Evolutionary conservation across 2,113 vertebrate genomes (phyloP).

Genomic region (Formicarius rufipectus): DNA sequence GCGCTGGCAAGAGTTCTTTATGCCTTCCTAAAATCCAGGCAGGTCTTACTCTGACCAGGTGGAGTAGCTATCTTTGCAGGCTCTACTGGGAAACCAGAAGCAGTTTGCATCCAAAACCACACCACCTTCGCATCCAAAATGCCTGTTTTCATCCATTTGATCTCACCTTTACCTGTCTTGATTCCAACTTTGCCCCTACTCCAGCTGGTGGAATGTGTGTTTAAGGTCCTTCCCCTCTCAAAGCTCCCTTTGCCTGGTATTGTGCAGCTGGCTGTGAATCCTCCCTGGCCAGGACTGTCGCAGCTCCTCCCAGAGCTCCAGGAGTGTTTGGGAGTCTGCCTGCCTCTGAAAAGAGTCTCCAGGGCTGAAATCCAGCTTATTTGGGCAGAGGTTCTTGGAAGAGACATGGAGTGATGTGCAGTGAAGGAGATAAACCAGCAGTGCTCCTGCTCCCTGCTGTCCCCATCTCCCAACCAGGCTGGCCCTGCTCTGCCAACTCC

Average conservation of each 20-base stretch:
- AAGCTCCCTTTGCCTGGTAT: not conserved
- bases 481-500: fast-evolving
- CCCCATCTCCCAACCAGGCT: not conserved
- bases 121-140: not conserved
- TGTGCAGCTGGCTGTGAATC: not conserved
- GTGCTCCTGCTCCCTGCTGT: not conserved
- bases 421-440: not conserved
- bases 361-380: not conserved
- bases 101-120: not conserved
- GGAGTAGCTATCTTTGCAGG: not conserved
- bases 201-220: not conserved
- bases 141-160: not conserved
- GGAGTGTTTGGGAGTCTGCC: not conserved
- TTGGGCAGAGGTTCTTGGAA: not conserved
- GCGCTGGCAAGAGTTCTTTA: not conserved
- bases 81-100: not conserved
- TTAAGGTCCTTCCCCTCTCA: not conserved
- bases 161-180: not conserved
- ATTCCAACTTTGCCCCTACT: not conserved
- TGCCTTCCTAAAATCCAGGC: not conserved
- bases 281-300: not conserved
- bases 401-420: not conserved
- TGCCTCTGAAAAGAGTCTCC: not conserved
- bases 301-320: not conserved
- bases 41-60: not conserved